Percentiles rank a stretch among this genome's conserved stretches.
Conservation (phyloP, 2,113 vertebrate species). For the Picathartes gymnocephalus region DNA sequence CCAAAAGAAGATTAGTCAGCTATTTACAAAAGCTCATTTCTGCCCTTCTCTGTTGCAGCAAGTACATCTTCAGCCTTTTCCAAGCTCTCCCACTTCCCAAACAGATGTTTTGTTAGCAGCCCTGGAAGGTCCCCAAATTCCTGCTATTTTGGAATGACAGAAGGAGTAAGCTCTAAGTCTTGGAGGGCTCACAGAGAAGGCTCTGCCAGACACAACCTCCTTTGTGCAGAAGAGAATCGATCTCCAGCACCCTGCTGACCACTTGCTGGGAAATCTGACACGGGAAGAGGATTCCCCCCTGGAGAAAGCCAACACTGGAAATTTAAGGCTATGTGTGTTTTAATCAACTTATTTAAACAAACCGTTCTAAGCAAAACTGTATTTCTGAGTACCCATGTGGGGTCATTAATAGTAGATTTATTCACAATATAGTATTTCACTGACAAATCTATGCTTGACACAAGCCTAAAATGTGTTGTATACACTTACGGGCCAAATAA, state of each 20-base stretch:
- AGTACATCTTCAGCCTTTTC: background rate
- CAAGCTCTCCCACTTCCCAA: background rate
- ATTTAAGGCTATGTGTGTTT: background rate
- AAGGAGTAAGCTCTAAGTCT: background rate
- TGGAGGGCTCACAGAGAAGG: background rate
- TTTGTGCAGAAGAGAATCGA: background rate
- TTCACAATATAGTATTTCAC: background rate
- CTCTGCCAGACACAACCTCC: background rate
- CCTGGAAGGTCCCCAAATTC: slow-evolving; percentile 11
- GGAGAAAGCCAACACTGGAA: background rate
- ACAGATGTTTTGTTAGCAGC: background rate
- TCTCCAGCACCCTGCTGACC: background rate
- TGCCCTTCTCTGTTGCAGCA: background rate
- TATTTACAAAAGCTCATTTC: background rate
- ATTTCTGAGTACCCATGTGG: background rate
- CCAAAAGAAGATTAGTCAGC: background rate
- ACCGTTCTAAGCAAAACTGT: background rate
- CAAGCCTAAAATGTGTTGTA: background rate
- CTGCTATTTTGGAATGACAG: background rate
- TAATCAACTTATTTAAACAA: background rate
- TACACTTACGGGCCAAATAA: background rate
- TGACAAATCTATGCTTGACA: background rate
- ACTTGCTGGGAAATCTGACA: background rate
- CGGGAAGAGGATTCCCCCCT: background rate
- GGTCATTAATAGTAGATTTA: background rate